Conservation (phyloP, 2,888 invertebrate species). For the Allacma fusca region DNA sequence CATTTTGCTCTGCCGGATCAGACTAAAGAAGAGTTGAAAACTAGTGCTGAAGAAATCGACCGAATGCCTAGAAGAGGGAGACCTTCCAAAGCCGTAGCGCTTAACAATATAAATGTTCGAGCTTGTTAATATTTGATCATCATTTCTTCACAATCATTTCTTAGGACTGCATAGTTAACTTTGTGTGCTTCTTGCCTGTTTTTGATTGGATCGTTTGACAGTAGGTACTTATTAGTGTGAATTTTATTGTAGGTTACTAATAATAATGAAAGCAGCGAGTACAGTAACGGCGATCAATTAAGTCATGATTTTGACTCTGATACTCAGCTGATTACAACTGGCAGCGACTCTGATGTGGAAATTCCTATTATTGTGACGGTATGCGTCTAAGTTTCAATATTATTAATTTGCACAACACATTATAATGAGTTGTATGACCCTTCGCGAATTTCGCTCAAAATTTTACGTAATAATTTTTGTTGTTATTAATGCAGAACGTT, state of each 20-base stretch:
- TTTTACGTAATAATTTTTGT: too few relatives aligned
- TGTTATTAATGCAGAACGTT: too few relatives aligned
- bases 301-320: neutral
- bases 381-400: too few relatives aligned
- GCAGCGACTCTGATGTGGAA: neutral
- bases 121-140: neutral
- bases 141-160: neutral
- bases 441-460: too few relatives aligned
- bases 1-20: neutral
- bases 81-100: neutral
- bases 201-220: neutral
- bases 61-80: constrained; percentile 11
- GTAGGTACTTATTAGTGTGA: neutral
- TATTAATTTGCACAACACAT: too few relatives aligned
- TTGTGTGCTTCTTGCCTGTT: neutral
- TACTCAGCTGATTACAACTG: neutral
- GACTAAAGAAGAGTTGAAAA: neutral
- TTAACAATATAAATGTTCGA: neutral
- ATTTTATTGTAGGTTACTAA: neutral
- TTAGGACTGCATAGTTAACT: too few relatives aligned
- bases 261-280: neutral
- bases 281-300: neutral
- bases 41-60: neutral
- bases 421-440: too few relatives aligned
- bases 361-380: neutral